Conservation (phyloP, 2,888 invertebrate species). For the Nesidiocoris tenuis region DNA sequence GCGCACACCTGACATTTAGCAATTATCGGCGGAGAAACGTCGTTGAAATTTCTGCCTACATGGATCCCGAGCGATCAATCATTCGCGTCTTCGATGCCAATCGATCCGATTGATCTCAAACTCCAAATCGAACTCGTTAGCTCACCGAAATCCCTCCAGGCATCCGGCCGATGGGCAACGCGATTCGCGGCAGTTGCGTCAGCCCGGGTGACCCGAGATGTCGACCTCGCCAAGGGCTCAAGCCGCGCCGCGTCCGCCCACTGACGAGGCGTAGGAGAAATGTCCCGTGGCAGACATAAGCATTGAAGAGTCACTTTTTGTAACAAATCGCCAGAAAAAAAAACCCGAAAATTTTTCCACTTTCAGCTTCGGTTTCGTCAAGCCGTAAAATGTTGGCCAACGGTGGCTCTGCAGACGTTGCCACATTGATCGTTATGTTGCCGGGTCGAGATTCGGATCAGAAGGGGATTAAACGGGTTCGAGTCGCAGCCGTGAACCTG, state of each 20-base stretch:
- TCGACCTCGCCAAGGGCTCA: background rate
- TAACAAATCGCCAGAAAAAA: too few relatives aligned
- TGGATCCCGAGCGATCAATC: background rate
- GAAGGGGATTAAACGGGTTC: background rate
- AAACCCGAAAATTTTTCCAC: too few relatives aligned
- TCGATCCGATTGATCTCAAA: too few relatives aligned
- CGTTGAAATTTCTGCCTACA: too few relatives aligned
- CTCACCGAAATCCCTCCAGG: background rate
- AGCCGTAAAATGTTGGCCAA: background rate
- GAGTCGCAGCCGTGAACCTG: slow-evolving; percentile 23
- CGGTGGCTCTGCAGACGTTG: background rate
- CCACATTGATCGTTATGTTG: background rate
- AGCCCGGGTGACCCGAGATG: background rate
- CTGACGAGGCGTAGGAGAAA: too few relatives aligned
- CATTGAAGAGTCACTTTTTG: too few relatives aligned
- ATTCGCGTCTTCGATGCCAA: background rate
- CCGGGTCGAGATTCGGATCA: background rate
- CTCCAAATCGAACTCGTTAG: background rate
- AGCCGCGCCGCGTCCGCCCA: background rate
- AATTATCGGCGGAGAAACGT: too few relatives aligned
- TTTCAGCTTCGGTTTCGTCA: background rate
- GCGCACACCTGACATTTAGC: too few relatives aligned
- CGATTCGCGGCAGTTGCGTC: background rate
- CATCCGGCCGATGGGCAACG: background rate
- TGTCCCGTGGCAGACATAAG: too few relatives aligned